Base-by-base conservation (phyloP, 2,888 invertebrate genomes). In the Morpho deidamia region DNA sequence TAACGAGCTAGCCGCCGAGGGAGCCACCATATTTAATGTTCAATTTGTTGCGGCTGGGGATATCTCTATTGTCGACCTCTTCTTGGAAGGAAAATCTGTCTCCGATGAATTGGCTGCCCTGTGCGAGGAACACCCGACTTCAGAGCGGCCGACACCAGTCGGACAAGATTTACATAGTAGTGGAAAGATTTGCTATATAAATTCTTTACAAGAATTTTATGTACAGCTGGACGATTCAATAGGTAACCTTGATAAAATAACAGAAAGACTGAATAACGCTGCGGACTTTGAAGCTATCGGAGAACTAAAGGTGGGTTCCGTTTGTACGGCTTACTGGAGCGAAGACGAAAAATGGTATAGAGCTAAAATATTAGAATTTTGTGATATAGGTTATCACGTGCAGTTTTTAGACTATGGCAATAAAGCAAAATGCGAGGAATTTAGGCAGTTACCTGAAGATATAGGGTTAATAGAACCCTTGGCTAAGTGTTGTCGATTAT, bases 381-480 rank as follows among this genome's bases (percentile, higher is more conserved):
- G 90, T 41, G 92, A 91, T 11, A 74, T 77, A 0, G 89, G 90
- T 8, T 85, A 90, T 49, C 91, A 91, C 66, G 93, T 94, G 0
- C 81, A 92, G 53, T 94, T 93, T 64, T 90, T 94, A 12, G 94
- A 94, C 75, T 94, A 93, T 65, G 94, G 94, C 1, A 94, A 94
- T 68, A 92, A 93, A 44, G 91, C 93, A 7, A 84, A 90, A 44
- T 91, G 92, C 53, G 89, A 86, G 49, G 91, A 92, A 60, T 86
- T 94, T 51, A 89, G 91, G 51, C 84, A 85, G 51, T 82, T 94
- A 34, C 94, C 94, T 0, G 90, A 91, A 59, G 92, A 92, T 48
- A 69, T 94, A 0, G 79, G 88, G 0, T 66, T 78, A 10, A 87
- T 92, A 42, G 91, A 92, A 44, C 90, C 93, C 0, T 74, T 94